Evolutionary conservation across 2,113 vertebrate species (phyloP), one percentile per base, ranked within the genome.

Genomic region (Percina caprodes): DNA sequence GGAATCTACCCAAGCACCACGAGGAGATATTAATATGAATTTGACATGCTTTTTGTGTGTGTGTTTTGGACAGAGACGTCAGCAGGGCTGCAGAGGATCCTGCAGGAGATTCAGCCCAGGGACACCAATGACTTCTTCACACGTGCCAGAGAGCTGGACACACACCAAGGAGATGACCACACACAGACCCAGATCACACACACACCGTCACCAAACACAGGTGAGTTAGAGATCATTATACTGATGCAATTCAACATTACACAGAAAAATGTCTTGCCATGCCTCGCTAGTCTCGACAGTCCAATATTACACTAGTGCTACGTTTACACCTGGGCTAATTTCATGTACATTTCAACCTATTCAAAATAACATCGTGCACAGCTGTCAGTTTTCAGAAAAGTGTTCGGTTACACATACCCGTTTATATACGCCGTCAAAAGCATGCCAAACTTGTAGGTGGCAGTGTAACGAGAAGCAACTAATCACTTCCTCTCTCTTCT

Each of bases 41-140:
- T 11, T 49, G 16, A 39, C 14, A 5, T 48, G 33, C 16, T 48
- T 77, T 80, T 11, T 72, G 10, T 73, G 15, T 59, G 16, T 77
- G 14, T 84, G 39, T 42, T 11, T n/a, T 73, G 26, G 6, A 60
- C 85, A 99, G 98, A 97, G 71, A 94, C 95, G 8, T 93, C 96
- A 63, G 89, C 77, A 67, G 96, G 95, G 46, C 90, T 99, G 35
- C 96, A 97, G 87, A 94, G 82, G 80, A 98, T 99, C 92, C 93
- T 99, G 48, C 94, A 93, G 63, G 98, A 99, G 92, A 98, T 99
- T 90, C 97, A 98, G 67, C 98, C 98, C 30, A 95, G 96, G 52
- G 98, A 99, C 93, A 96, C 96, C 0, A 99, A 99, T 21, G 96
- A 97, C 92, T 99, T 97, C 88, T 99, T 99, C 90, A 92, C 74